Conservation (phyloP, 2,888 invertebrate genomes). For the Pasiphila rectangulata region DNA sequence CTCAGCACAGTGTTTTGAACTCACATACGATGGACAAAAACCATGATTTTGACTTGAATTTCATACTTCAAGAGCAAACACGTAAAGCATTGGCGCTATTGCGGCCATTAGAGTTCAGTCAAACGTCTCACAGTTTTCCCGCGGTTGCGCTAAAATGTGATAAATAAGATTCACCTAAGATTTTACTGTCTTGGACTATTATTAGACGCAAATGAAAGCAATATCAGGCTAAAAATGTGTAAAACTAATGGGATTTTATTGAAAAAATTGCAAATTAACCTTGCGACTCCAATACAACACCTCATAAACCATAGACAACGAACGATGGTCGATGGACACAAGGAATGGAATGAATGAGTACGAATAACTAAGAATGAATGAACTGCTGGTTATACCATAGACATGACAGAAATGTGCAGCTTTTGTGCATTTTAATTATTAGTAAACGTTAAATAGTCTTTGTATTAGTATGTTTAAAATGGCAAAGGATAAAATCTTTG, state of each 20-base stretch:
- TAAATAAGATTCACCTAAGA: neutral
- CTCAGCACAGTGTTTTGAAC: constrained; percentile 56
- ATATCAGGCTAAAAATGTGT: neutral
- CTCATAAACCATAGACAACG: constrained; percentile 10
- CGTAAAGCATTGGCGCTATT: constrained; percentile 77
- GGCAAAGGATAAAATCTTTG: no score
- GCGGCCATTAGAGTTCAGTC: constrained; percentile 77
- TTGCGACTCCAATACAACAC: constrained; percentile 10
- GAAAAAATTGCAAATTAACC: constrained; percentile 26
- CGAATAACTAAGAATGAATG: no score
- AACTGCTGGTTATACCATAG: no score
- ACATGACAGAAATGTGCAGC: no score
- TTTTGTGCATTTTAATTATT: no score
- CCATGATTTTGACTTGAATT: constrained; percentile 51
- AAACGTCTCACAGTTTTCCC: constrained; percentile 77
- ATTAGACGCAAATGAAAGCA: neutral
- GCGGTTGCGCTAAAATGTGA: constrained; percentile 56
- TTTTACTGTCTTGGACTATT: neutral
- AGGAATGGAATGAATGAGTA: constrained; percentile 3
- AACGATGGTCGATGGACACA: constrained; percentile 5
- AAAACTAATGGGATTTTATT: constrained; percentile 8
- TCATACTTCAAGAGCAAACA: constrained; percentile 65
- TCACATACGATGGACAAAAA: constrained; percentile 46
- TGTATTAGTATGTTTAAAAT: no score
- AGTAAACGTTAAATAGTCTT: no score